phyloP scores from a whole-genome alignment of 1,140 invertebrate genomes.

The Zaprionus ornatus region DNA sequence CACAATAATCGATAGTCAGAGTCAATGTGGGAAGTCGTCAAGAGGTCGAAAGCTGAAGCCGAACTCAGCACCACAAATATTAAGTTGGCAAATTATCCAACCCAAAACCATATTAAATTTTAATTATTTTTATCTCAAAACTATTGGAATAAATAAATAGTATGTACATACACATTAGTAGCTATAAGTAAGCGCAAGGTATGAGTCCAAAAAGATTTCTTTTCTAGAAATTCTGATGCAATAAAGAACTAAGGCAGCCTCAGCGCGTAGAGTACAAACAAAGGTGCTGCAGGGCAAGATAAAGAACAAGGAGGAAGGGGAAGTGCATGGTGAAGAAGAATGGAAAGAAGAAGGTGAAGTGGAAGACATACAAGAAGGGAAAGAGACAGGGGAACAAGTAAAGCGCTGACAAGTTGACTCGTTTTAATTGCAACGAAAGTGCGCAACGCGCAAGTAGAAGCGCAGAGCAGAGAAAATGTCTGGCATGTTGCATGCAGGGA shows the following conservation, averaged over 20 bases:
- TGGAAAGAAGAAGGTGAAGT: neutral
- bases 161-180: too few species aligned
- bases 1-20: too few species aligned
- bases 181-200: too few species aligned
- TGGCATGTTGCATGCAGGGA: constrained; percentile 10
- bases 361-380: neutral
- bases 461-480: constrained; percentile 32
- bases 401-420: constrained; percentile 47
- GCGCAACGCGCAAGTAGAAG: constrained; percentile 17
- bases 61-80: too few species aligned
- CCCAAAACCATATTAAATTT: too few species aligned
- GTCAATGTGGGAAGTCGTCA: too few species aligned
- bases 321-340: too few species aligned
- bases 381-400: neutral
- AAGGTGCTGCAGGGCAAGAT: neutral
- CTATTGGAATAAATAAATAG: too few species aligned
- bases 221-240: neutral
- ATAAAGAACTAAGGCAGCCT: neutral
- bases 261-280: neutral
- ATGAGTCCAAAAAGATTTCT: neutral
- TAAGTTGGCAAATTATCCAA: too few species aligned
- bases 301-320: neutral
- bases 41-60: too few species aligned
- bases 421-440: constrained; percentile 75
- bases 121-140: too few species aligned